Conservation (phyloP, 2,113 vertebrate species). For the Thamnophis sirtalis region DNA sequence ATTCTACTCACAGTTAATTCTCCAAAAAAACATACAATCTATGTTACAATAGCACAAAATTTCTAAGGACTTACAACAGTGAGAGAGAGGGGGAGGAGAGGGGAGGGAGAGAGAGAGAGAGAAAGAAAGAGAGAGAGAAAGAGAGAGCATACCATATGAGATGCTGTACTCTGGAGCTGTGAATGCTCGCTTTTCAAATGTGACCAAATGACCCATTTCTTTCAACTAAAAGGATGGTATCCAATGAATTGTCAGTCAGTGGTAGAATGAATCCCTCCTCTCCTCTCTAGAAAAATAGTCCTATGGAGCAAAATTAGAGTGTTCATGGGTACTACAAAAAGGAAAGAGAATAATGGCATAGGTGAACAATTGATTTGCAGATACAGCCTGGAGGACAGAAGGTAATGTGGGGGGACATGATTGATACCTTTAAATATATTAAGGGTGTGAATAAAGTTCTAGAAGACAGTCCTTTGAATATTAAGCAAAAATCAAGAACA, state of each 20-base stretch:
- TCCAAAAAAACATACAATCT: not conserved
- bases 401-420: not conserved
- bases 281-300: not conserved
- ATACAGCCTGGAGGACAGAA: not conserved
- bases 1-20: not conserved
- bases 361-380: not conserved
- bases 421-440: not conserved
- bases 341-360: not conserved
- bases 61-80: not conserved
- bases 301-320: not conserved
- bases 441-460: not conserved
- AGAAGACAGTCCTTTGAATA: not conserved
- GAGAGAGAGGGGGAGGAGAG: too few species aligned
- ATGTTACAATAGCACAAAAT: not conserved
- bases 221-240: not conserved
- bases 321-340: not conserved
- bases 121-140: too few species aligned
- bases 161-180: not conserved
- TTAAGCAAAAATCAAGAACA: not conserved
- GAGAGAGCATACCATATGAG: not conserved
- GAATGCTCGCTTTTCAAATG: not conserved
- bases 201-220: not conserved
- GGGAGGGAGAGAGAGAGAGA: accelerated
- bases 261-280: not conserved
- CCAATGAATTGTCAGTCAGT: not conserved